Evolutionary conservation across 1,140 invertebrate species (phyloP).

Genomic region (Heliothis virescens): DNA sequence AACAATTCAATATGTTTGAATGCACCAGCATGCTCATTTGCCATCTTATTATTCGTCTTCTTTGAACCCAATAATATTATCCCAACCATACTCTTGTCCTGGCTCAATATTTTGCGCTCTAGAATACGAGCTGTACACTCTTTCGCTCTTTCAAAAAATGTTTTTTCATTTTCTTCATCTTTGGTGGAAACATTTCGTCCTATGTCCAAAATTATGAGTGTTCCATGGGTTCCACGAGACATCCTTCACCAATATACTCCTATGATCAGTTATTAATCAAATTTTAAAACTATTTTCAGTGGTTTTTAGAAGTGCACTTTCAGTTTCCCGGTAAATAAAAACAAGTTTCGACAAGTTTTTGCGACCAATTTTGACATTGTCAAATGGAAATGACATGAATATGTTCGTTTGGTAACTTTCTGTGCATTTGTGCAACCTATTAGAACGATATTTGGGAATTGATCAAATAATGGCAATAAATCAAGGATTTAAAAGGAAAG

Average conservation of each 20-base stretch:
- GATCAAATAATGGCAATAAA: no score
- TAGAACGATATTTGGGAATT: no score
- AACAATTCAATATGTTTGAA: constrained; percentile 73
- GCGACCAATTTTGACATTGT: not conserved
- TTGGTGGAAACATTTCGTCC: constrained; percentile 69
- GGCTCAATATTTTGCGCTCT: constrained; percentile 82
- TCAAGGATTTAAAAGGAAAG: no score
- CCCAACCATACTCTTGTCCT: constrained; percentile 74
- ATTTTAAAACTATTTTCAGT: no score
- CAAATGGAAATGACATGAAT: not conserved
- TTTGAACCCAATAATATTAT: constrained; percentile 79
- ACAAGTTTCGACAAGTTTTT: constrained; percentile 3
- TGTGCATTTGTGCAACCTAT: no score
- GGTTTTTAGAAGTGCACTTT: not conserved
- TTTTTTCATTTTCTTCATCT: constrained; percentile 67
- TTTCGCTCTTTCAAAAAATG: constrained; percentile 75
- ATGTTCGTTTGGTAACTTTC: no score
- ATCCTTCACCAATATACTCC: constrained; percentile 52
- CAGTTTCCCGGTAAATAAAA: constrained; percentile 8
- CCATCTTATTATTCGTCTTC: constrained; percentile 74
- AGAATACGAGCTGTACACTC: constrained; percentile 74
- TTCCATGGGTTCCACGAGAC: constrained; percentile 75
- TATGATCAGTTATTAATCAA: no score
- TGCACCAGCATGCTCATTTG: constrained; percentile 58
- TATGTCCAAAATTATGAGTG: constrained; percentile 79